Base-by-base conservation (phyloP, 2,797 vertebrate species). In the Trachurus trachurus region DNA sequence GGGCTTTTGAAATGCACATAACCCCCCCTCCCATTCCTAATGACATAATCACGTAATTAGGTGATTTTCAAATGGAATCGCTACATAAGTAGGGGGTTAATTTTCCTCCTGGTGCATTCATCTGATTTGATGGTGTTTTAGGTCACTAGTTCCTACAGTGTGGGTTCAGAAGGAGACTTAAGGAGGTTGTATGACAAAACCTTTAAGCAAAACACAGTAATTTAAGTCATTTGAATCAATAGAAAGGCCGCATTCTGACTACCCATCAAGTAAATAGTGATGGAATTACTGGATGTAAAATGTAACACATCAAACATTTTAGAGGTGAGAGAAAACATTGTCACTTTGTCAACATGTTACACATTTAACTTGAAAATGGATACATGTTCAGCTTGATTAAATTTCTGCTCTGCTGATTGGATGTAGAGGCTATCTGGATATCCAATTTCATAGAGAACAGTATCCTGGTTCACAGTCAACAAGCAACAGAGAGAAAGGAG, bases 31-130 rank as follows among this genome's bases (percentile, higher is more conserved):
- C 73, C 52, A 71, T 82, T 91, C 86, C 95, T 97, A 98, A 97
- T 96, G 96, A 97, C 96, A 98, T 98, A 98, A 99, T 98, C 95
- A 93, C 95, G 94, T 97, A 96, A 98, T 98, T 97, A 97, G 96
- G 92, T 93, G 93, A 95, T 93, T 96, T 95, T 96, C 94, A 94
- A 95, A 95, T 94, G 93, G 94, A 92, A 94, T 95, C 85, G 92
- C 90, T 87, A 91, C 92, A 93, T 90, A 95, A 97, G 88, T 92
- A 93, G 93, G 93, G 93, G 94, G 94, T 94, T 95, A 93, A 95
- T 96, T 96, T 96, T 93, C 94, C 94, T 95, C 76, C 83, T 34
- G 58, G 74, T 54, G 84, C 82, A 89, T 95, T 95, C 95, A 88
- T 89, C 89, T 94, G 90, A 93, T 94, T 90, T 92, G 89, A 92